Percentiles rank a stretch among this genome's conserved stretches.
These are phyloP conservation scores for Ageneiosus marmoratus DNA, from an alignment of 2,113 vertebrate species.

Conservation along the genomic window DNA sequence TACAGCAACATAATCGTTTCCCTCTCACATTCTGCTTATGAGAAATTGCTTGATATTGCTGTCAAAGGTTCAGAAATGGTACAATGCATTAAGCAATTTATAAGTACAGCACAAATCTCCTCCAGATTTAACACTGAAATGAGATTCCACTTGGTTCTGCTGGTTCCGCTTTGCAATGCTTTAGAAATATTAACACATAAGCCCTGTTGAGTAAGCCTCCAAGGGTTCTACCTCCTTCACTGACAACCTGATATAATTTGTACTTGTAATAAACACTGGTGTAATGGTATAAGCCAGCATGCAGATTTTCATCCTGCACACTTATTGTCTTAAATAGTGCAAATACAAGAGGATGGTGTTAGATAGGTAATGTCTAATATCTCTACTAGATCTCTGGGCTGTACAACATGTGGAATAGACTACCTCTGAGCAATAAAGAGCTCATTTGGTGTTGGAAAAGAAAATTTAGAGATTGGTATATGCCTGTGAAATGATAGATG, in stretches of 20 bases:
- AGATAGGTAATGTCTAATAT: conserved; percentile 40
- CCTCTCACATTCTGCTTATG: conserved; percentile 46
- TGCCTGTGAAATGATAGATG: not conserved
- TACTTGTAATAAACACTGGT: conserved; percentile 53
- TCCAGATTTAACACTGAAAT: conserved; percentile 59
- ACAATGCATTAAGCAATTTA: conserved; percentile 61
- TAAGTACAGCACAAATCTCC: conserved; percentile 57
- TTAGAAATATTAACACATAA: conserved; percentile 54
- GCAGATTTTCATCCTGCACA: conserved; percentile 35
- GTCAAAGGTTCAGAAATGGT: conserved; percentile 57
- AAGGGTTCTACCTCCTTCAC: conserved; percentile 45
- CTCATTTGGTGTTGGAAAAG: not conserved
- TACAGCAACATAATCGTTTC: conserved; percentile 43
- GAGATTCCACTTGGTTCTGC: conserved; percentile 52
- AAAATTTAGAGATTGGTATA: not conserved
- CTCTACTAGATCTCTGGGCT: conserved; percentile 1
- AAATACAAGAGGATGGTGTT: conserved; percentile 39
- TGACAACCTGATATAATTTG: conserved; percentile 49
- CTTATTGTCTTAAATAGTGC: conserved; percentile 34
- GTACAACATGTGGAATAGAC: conserved; percentile 10
- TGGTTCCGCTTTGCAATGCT: conserved; percentile 48
- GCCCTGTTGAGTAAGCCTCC: conserved; percentile 51
- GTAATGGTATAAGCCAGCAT: conserved; percentile 47
- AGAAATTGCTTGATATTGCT: conserved; percentile 52
- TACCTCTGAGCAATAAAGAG: not conserved